Conservation (phyloP, 2,113 vertebrate genomes). For the Saguinus midas region DNA sequence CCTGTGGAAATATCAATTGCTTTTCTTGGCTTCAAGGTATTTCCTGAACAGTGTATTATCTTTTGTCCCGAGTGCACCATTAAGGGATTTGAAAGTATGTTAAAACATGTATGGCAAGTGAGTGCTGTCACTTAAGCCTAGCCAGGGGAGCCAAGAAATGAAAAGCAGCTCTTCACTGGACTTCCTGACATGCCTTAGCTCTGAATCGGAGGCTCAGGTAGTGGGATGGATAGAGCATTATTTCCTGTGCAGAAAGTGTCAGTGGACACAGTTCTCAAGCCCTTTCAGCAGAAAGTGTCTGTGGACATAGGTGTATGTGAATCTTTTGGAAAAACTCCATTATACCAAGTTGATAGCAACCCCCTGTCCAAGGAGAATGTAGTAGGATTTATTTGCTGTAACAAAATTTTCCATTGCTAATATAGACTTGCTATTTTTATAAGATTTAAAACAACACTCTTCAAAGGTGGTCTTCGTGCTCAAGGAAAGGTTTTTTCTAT, state of each 20-base stretch:
- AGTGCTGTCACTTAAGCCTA: conserved; percentile 80
- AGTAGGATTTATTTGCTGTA: neutral
- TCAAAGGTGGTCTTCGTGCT: conserved; percentile 70
- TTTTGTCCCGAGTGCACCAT: conserved; percentile 89
- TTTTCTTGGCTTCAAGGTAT: conserved; percentile 87
- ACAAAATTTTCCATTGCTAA: conserved; percentile 54
- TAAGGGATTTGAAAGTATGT: conserved; percentile 86
- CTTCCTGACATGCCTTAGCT: neutral
- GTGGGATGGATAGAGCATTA: neutral
- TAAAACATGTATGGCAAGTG: conserved; percentile 84
- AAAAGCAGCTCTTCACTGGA: conserved; percentile 19
- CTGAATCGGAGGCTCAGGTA: neutral
- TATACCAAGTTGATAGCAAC: conserved; percentile 29
- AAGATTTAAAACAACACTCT: conserved; percentile 72
- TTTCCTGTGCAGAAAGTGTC: neutral
- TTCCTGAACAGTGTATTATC: conserved; percentile 86
- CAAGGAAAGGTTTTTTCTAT: conserved; percentile 72
- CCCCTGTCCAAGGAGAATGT: neutral
- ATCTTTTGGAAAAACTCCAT: conserved; percentile 57
- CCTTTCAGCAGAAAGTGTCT: conserved; percentile 14
- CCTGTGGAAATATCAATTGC: conserved; percentile 90
- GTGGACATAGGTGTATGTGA: conserved; percentile 51
- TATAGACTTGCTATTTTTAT: conserved; percentile 70
- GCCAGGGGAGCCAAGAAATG: conserved; percentile 38
- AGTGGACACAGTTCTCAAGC: conserved; percentile 1